Percentiles rank a stretch among this genome's conserved stretches.
phyloP scores from a whole-genome alignment of 2,888 invertebrate species.

The Abrostola tripartita region DNA sequence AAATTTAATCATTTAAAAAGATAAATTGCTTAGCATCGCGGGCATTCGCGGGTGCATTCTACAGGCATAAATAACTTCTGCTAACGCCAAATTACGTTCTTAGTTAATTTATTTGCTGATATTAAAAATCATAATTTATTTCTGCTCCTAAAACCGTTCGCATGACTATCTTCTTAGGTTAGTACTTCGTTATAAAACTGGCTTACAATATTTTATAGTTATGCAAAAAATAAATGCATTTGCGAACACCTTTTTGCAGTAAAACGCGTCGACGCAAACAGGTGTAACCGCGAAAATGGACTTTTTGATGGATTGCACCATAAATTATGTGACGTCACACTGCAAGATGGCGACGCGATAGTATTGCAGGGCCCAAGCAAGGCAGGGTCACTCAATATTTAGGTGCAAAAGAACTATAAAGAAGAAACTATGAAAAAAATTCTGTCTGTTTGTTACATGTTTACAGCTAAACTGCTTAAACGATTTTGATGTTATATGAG shows the following conservation, averaged over 20 bases:
- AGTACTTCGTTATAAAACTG: background rate
- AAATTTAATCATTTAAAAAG: too few species aligned
- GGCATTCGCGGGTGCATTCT: too few species aligned
- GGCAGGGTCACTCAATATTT: background rate
- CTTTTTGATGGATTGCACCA: conserved; percentile 53
- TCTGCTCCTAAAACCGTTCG: too few species aligned
- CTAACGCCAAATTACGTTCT: too few species aligned
- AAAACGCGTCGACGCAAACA: conserved; percentile 24
- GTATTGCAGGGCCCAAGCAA: conserved; percentile 14
- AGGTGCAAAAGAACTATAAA: conserved; percentile 24
- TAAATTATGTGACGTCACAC: conserved; percentile 58
- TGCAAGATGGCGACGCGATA: conserved; percentile 59
- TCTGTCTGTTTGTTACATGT: too few species aligned
- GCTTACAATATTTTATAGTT: background rate
- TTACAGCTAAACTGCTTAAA: too few species aligned
- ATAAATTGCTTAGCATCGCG: too few species aligned
- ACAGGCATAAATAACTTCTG: too few species aligned
- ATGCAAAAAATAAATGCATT: conserved; percentile 10
- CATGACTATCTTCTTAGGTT: background rate
- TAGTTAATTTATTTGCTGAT: too few species aligned
- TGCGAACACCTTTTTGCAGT: conserved; percentile 16
- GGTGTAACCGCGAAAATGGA: conserved; percentile 42
- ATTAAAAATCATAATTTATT: too few species aligned
- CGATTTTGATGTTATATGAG: too few species aligned
- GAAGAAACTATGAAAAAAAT: background rate